These are phyloP conservation scores for Phocoena phocoena DNA, from an alignment of 2,113 vertebrate species.

Conservation along the genomic window DNA sequence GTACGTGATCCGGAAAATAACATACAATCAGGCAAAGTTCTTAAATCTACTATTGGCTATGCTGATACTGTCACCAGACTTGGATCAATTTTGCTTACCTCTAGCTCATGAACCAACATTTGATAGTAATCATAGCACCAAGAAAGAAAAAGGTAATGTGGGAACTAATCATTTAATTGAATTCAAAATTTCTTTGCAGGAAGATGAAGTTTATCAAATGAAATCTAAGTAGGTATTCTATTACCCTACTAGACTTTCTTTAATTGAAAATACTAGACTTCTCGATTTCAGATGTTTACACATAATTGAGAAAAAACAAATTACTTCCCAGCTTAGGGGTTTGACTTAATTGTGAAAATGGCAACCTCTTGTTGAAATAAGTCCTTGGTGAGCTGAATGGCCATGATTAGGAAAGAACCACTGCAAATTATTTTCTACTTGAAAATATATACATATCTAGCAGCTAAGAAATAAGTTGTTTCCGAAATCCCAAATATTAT, in stretches of 20 bases:
- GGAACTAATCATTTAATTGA: background rate
- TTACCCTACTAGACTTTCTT: background rate
- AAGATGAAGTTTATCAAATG: background rate
- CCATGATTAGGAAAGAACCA: background rate
- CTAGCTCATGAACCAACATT: background rate
- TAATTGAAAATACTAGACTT: background rate
- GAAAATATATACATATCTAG: background rate
- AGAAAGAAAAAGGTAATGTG: background rate
- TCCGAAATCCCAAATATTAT: background rate
- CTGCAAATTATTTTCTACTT: background rate
- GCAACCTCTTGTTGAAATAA: constrained; percentile 10
- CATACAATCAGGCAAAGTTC: background rate
- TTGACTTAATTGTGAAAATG: background rate
- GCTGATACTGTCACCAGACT: background rate
- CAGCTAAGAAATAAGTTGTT: background rate
- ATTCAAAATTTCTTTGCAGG: background rate
- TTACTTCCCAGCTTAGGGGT: background rate
- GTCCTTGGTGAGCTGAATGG: background rate
- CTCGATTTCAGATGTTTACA: background rate
- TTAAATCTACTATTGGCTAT: background rate
- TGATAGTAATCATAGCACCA: background rate
- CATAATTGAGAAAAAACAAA: background rate
- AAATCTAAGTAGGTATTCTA: background rate
- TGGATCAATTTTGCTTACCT: background rate
- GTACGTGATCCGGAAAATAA: background rate